Evolutionary conservation across 2,797 vertebrate genomes (phyloP), one percentile per base, ranked within the genome.

Genomic region (Otolemur crassicaudatus): DNA sequence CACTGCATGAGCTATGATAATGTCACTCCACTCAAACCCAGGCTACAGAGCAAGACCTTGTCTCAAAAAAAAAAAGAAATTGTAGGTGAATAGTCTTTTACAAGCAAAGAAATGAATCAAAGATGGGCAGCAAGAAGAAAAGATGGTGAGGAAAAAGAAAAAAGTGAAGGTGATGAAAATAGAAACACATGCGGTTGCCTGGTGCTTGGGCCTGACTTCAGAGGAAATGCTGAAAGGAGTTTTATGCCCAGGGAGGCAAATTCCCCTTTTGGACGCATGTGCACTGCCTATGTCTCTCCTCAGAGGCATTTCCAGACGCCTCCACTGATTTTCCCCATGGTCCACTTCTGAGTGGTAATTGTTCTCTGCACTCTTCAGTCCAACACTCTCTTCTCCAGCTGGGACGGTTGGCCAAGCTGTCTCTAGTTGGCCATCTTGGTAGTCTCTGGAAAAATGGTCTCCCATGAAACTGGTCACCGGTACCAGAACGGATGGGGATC

Each of bases 181-280:
- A 56, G 2, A 79, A 3, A 79, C 1, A n/a, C 1, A 1, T 1
- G 6, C 7, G 14, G 20, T 12, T 53, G 10, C 25, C 43, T 43
- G 20, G 29, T 25, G 8, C 22, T 43, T 49, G n/a, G n/a, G 11
- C 29, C 23, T 29, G 76, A n/a, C 13, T 34, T 65, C 20, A 40
- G 69, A 53, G 29, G 77, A 70, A 79, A 49, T 29, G 9, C 23
- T 23, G 9, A 60, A 63, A 93, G 29, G n/a, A 84, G 34, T 65
- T 90, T 58, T 73, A 27, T 43, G 23, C 20, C 60, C 7, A 12
- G 4, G 77, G 53, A 49, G 19, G 56, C 77, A 80, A 83, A 72
- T 90, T 85, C 87, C 87, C 40, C 25, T 70, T 92, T 95, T 34
- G 5, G 12, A 34, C 5, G 56, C 49, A 16, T 53, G 49, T 53